These are phyloP conservation scores for Buteo buteo DNA, from an alignment of 2,113 vertebrate species.

Conservation along the genomic window DNA sequence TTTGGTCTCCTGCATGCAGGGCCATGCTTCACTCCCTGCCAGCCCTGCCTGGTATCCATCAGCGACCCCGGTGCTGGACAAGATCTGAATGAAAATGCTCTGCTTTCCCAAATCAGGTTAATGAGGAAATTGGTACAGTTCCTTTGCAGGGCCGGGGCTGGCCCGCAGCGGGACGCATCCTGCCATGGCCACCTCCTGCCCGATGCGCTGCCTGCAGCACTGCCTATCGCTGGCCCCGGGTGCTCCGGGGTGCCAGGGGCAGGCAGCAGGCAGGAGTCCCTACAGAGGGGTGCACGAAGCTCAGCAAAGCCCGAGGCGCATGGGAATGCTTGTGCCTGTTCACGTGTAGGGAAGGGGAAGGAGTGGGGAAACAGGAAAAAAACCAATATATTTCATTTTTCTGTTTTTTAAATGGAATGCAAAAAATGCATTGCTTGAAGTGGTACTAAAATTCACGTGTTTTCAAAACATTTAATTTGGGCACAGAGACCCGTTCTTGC, in stretches of 20 bases:
- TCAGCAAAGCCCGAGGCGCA: accelerated
- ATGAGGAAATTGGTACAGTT: conserved; percentile 54
- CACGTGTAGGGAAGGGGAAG: neutral
- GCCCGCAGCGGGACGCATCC: accelerated
- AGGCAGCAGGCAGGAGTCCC: neutral
- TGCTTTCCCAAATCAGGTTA: conserved; percentile 48
- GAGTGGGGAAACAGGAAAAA: neutral
- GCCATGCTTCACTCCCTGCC: neutral
- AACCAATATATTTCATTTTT: neutral
- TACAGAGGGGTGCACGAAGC: neutral
- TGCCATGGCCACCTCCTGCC: neutral
- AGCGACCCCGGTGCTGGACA: neutral
- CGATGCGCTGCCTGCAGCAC: neutral
- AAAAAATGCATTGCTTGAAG: neutral
- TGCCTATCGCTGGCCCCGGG: accelerated
- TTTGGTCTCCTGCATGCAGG: conserved; percentile 32
- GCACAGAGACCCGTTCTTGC: neutral
- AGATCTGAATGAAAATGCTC: conserved; percentile 48
- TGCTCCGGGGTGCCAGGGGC: too few relatives aligned
- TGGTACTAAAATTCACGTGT: neutral
- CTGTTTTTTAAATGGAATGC: neutral
- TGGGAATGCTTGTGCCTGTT: neutral
- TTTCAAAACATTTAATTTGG: neutral
- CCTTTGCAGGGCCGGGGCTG: neutral
- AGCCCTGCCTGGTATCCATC: conserved; percentile 35